Evolutionary conservation across 2,888 invertebrate genomes (phyloP).

Genomic region (Epistrophella euchroma): DNA sequence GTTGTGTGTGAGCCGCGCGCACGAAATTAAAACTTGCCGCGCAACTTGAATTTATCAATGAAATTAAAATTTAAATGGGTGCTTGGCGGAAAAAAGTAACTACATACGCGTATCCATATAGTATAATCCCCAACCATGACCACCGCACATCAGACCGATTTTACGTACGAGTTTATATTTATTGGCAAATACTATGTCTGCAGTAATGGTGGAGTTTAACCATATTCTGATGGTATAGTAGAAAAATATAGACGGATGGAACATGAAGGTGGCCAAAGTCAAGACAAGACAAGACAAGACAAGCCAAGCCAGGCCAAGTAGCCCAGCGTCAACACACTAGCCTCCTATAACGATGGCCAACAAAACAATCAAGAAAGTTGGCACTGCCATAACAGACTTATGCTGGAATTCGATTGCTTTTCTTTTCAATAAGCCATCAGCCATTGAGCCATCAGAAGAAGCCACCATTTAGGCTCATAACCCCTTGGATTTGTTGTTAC

Average conservation of each 20-base stretch:
- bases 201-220: slow-evolving; percentile 66
- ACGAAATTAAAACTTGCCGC: slow-evolving; percentile 56
- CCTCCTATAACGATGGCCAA: slow-evolving; percentile 72
- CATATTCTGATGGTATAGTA: slow-evolving; percentile 48
- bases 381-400: slow-evolving; percentile 73
- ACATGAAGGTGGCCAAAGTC: slow-evolving; percentile 68
- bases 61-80: slow-evolving; percentile 66
- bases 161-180: slow-evolving; percentile 37
- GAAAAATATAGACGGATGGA: slow-evolving; percentile 66
- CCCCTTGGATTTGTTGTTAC: slow-evolving; percentile 64
- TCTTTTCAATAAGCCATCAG: slow-evolving; percentile 74
- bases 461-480: slow-evolving; percentile 69
- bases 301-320: slow-evolving; percentile 31
- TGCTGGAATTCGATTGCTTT: slow-evolving; percentile 76
- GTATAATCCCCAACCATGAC: slow-evolving; percentile 22
- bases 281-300: slow-evolving; percentile 41
- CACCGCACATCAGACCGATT: background rate
- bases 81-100: slow-evolving; percentile 51
- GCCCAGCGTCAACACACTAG: slow-evolving; percentile 67
- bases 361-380: slow-evolving; percentile 76
- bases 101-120: background rate
- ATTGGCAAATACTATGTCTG: slow-evolving; percentile 49
- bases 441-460: slow-evolving; percentile 56
- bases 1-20: slow-evolving; percentile 12
- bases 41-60: slow-evolving; percentile 71